Evolutionary conservation across 1,140 invertebrate species (phyloP).

Genomic region (Neodiprion virginianus): DNA sequence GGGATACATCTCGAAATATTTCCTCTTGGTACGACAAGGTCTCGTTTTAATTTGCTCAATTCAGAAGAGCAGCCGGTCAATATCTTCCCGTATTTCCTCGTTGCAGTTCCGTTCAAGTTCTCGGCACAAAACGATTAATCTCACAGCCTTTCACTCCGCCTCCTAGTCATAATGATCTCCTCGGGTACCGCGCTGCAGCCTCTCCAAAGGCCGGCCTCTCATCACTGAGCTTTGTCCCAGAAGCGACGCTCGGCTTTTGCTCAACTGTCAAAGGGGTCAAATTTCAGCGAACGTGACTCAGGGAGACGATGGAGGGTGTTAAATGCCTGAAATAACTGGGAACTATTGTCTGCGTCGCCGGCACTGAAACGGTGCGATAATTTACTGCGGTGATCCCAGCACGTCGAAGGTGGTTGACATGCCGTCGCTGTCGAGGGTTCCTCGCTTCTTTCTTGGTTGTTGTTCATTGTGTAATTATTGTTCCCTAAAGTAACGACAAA

Average conservation of each 20-base stretch:
- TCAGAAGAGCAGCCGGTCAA: too few relatives aligned
- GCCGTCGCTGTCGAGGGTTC: slow-evolving; percentile 28
- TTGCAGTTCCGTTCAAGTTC: too few relatives aligned
- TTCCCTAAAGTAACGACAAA: slow-evolving; percentile 30
- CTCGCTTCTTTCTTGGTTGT: slow-evolving; percentile 23
- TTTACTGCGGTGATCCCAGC: slow-evolving; percentile 43
- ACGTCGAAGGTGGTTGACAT: slow-evolving; percentile 30
- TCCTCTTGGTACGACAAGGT: too few relatives aligned
- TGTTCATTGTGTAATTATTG: slow-evolving; percentile 32
- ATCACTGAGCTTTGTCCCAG: background rate
- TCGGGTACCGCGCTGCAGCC: too few relatives aligned
- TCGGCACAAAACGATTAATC: too few relatives aligned
- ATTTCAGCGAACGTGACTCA: slow-evolving; percentile 50
- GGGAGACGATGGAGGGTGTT: slow-evolving; percentile 43
- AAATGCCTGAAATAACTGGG: slow-evolving; percentile 39
- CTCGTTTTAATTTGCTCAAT: too few relatives aligned
- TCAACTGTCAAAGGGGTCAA: slow-evolving; percentile 50
- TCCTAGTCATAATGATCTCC: too few relatives aligned
- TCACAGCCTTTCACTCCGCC: too few relatives aligned
- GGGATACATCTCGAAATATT: too few relatives aligned
- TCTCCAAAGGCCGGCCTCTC: too few relatives aligned
- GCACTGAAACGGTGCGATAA: slow-evolving; percentile 52
- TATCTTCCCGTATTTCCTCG: too few relatives aligned
- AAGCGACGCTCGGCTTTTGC: slow-evolving; percentile 2
- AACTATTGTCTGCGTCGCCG: slow-evolving; percentile 53